Conservation (phyloP, 2,888 invertebrate genomes). For the Phania funesta region DNA sequence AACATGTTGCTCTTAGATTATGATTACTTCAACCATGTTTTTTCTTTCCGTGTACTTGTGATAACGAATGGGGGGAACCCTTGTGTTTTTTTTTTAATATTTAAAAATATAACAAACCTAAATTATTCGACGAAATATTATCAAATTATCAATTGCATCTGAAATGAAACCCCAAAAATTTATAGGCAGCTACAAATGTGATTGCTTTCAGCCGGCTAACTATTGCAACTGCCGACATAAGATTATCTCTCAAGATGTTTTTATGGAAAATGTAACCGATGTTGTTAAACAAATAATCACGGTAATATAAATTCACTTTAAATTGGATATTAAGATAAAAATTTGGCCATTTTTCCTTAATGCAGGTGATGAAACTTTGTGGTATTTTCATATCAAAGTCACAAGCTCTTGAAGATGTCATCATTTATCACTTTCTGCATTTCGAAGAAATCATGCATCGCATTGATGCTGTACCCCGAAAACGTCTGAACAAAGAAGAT, state of each 20-base stretch:
- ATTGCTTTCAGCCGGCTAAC: slow-evolving; percentile 60
- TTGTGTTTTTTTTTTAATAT: too few relatives aligned
- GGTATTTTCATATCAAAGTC: slow-evolving; percentile 74
- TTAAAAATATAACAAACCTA: too few relatives aligned
- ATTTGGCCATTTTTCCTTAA: neutral
- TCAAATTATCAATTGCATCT: neutral
- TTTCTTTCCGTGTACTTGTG: too few relatives aligned
- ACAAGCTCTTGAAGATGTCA: slow-evolving; percentile 72
- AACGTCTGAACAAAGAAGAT: slow-evolving; percentile 76
- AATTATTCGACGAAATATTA: too few relatives aligned
- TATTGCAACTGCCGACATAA: slow-evolving; percentile 66
- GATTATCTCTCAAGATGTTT: slow-evolving; percentile 5
- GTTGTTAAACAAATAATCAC: slow-evolving; percentile 43
- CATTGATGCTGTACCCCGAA: slow-evolving; percentile 65
- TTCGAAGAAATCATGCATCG: slow-evolving; percentile 73
- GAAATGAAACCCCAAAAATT: slow-evolving; percentile 53
- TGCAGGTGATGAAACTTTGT: slow-evolving; percentile 69
- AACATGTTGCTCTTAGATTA: too few relatives aligned
- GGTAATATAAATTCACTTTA: slow-evolving; percentile 6
- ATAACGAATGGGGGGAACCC: too few relatives aligned
- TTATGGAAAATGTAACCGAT: slow-evolving; percentile 56
- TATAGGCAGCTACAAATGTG: slow-evolving; percentile 63
- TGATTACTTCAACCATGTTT: too few relatives aligned
- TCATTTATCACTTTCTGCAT: slow-evolving; percentile 74
- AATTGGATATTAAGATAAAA: neutral